phyloP scores from a whole-genome alignment of 2,888 invertebrate species.

The Philereme vetulata region DNA sequence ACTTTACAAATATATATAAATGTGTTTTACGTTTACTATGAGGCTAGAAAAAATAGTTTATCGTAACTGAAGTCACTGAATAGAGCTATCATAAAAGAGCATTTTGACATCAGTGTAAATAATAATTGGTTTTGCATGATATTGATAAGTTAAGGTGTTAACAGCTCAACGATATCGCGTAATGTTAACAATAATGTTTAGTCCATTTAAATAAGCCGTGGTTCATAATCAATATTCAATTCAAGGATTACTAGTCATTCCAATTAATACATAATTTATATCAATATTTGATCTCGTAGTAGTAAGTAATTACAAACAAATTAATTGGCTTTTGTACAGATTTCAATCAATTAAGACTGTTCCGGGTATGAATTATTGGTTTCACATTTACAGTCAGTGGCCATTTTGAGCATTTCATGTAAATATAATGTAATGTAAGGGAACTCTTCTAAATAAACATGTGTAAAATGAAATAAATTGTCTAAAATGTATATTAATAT shows the following conservation, averaged over 20 bases:
- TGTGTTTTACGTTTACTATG: no score
- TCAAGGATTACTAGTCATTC: conserved; percentile 54
- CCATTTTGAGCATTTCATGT: conserved; percentile 76
- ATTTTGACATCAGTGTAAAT: conserved; percentile 68
- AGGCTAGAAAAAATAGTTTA: neutral
- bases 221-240: conserved; percentile 38
- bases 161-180: conserved; percentile 77
- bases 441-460: conserved; percentile 75
- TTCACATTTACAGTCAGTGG: conserved; percentile 52
- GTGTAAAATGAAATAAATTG: conserved; percentile 83
- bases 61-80: neutral
- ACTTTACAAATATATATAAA: no score
- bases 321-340: conserved; percentile 60
- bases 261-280: conserved; percentile 33
- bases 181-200: conserved; percentile 55
- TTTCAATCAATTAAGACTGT: conserved; percentile 64
- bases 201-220: conserved; percentile 32
- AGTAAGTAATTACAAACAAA: conserved; percentile 48
- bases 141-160: conserved; percentile 73
- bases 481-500: conserved; percentile 67
- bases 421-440: conserved; percentile 75
- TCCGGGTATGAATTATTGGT: conserved; percentile 42
- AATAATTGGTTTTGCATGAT: conserved; percentile 70
- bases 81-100: conserved; percentile 48
- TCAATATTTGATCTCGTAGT: conserved; percentile 49